Conservation (phyloP, 2,113 vertebrate species). For the Gallinago jamesoni region DNA sequence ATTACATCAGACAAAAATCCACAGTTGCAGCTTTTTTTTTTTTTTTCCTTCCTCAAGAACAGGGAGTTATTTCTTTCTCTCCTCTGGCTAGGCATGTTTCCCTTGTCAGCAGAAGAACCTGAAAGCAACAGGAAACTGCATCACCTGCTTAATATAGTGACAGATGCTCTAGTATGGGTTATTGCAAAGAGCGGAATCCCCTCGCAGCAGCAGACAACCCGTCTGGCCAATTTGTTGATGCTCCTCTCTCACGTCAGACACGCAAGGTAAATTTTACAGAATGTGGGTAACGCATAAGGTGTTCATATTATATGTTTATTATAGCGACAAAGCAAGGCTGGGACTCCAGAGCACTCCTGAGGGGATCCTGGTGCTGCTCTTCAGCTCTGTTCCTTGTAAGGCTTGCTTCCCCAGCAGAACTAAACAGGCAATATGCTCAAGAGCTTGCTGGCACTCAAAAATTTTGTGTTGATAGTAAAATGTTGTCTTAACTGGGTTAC, state of each 20-base stretch:
- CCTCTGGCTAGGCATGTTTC: constrained; percentile 79
- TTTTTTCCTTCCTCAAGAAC: not conserved
- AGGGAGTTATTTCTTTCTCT: not conserved
- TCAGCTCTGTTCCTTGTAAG: not conserved
- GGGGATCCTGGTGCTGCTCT: not conserved
- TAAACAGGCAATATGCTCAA: not conserved
- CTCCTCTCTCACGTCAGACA: constrained; percentile 95
- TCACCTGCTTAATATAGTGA: constrained; percentile 87
- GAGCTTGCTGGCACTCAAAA: not conserved
- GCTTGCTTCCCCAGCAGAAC: not conserved
- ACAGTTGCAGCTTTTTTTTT: rapidly evolving
- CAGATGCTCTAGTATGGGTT: constrained; percentile 92
- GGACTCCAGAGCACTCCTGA: not conserved
- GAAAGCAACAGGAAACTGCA: constrained; percentile 87
- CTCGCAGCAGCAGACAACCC: constrained; percentile 86
- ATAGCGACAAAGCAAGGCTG: not conserved
- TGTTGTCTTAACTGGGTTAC: not conserved
- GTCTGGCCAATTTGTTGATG: constrained; percentile 92
- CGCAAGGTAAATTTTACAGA: constrained; percentile 78
- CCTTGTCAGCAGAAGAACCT: constrained; percentile 77
- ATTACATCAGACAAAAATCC: not conserved
- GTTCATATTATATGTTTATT: not conserved
- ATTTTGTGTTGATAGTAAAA: not conserved
- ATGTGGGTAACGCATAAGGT: rapidly evolving
- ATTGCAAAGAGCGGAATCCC: constrained; percentile 89